Percentiles rank a stretch among this genome's conserved stretches.
Evolutionary conservation across 1,140 invertebrate species (phyloP).

Genomic region (Microplitis mediator): DNA sequence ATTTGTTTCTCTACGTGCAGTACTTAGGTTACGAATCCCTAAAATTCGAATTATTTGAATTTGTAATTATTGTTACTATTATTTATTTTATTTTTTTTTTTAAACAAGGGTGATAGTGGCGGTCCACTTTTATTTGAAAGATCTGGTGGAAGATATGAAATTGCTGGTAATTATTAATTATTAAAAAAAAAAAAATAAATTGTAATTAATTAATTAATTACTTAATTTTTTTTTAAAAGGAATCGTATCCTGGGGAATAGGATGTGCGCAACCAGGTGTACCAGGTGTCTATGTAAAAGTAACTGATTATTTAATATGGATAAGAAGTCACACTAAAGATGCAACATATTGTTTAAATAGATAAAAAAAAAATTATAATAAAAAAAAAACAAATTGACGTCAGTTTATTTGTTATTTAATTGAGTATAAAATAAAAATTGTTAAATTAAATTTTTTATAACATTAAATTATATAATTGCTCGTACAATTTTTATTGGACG

Average conservation of each 20-base stretch:
- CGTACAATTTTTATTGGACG: no score
- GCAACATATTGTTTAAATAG: slow-evolving; percentile 46
- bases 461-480: no score
- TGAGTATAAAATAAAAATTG: no score
- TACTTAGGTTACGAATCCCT: no score
- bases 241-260: slow-evolving; percentile 66
- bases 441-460: no score
- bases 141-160: slow-evolving; percentile 53
- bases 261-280: slow-evolving; percentile 63
- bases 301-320: slow-evolving; percentile 66
- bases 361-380: slow-evolving; percentile 7
- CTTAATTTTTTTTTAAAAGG: slow-evolving; percentile 27
- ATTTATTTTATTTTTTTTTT: no score
- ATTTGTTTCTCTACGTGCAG: no score
- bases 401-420: no score
- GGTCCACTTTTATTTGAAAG: slow-evolving; percentile 59
- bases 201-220: neutral
- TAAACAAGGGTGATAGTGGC: slow-evolving; percentile 72
- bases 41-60: no score
- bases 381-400: neutral
- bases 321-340: slow-evolving; percentile 55
- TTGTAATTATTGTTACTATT: no score
- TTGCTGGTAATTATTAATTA: slow-evolving; percentile 53
- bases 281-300: slow-evolving; percentile 69
- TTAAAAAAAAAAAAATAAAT: neutral